Evolutionary conservation across 2,113 vertebrate genomes (phyloP).

Genomic region (Colaptes auratus): DNA sequence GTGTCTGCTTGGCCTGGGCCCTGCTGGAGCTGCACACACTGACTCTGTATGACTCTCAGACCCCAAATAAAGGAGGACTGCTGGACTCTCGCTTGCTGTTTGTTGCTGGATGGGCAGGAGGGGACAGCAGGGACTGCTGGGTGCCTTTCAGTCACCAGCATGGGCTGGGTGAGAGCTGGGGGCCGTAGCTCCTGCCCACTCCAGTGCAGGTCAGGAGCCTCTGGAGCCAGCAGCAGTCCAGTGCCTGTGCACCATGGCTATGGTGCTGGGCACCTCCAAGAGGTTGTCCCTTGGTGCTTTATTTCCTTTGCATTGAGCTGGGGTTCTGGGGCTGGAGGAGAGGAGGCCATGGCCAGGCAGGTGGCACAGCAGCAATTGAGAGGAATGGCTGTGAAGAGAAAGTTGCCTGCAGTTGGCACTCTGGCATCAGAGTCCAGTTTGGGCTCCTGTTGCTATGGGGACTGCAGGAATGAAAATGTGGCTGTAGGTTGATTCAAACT

Average conservation of each 20-base stretch:
- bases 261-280: not conserved
- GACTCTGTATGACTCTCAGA: not conserved
- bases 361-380: not conserved
- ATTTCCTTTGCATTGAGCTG: not conserved
- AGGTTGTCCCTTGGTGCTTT: not conserved
- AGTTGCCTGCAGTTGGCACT: not conserved
- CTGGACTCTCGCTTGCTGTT: not conserved
- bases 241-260: not conserved
- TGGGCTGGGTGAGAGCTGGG: accelerated
- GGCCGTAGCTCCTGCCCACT: not conserved
- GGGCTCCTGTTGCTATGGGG: not conserved
- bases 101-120: not conserved
- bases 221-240: not conserved
- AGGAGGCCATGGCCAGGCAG: accelerated
- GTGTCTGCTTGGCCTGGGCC: accelerated
- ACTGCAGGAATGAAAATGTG: not conserved
- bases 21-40: not conserved
- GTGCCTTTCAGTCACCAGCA: accelerated
- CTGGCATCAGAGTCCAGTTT: not conserved
- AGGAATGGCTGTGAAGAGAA: not conserved
- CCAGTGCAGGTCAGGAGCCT: not conserved
- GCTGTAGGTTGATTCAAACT: not conserved
- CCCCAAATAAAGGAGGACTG: slow-evolving; percentile 50
- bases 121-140: not conserved
- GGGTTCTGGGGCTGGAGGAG: not conserved